Evolutionary conservation across 2,888 invertebrate genomes (phyloP).

Genomic region (Pecten maximus): DNA sequence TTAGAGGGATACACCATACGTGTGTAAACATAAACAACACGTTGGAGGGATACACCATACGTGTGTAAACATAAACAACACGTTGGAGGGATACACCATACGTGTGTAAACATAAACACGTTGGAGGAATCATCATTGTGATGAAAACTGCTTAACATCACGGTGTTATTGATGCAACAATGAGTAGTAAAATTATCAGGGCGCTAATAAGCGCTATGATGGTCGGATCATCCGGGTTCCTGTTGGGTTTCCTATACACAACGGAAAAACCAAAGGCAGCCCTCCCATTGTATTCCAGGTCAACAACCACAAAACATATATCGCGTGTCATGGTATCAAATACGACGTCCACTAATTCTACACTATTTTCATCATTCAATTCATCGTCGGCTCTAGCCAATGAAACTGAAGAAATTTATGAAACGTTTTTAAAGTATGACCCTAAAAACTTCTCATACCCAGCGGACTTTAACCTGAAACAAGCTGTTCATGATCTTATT

Average conservation of each 20-base stretch:
- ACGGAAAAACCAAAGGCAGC: neutral
- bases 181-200: neutral
- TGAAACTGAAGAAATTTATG: neutral
- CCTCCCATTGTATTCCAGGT: neutral
- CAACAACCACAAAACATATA: neutral
- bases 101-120: too few relatives aligned
- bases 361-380: neutral
- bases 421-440: neutral
- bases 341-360: neutral
- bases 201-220: neutral
- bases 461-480: neutral
- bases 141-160: too few relatives aligned
- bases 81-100: too few relatives aligned
- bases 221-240: neutral
- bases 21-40: too few relatives aligned
- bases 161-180: neutral
- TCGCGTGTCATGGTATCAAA: neutral
- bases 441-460: neutral
- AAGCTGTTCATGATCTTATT: neutral
- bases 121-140: too few relatives aligned
- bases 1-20: too few relatives aligned
- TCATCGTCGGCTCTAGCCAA: neutral
- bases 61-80: too few relatives aligned
- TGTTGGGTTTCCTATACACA: neutral
- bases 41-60: too few relatives aligned